phyloP scores from a whole-genome alignment of 2,888 invertebrate species.

The Pandemis heparana region DNA sequence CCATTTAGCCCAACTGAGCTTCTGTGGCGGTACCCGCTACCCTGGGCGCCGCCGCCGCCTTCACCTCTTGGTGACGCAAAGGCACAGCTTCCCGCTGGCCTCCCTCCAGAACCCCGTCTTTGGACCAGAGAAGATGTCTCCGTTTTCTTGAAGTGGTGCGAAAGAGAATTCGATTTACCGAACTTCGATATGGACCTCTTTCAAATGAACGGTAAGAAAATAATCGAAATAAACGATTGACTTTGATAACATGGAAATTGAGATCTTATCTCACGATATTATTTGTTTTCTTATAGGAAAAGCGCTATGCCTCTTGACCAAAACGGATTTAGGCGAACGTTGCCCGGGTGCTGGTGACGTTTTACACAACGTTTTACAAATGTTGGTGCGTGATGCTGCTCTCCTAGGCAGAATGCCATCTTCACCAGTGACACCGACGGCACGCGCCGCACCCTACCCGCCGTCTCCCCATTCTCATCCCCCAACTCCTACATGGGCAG shows the following conservation, averaged over 20 bases:
- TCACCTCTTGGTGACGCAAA: conserved; percentile 93
- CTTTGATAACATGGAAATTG: not conserved
- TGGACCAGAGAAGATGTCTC: conserved; percentile 97
- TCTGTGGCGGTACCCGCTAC: conserved; percentile 94
- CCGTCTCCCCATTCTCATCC: conserved; percentile 93
- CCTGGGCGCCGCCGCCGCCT: conserved; percentile 88
- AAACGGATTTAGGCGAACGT: conserved; percentile 95
- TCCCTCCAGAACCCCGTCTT: conserved; percentile 94
- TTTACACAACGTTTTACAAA: conserved; percentile 95
- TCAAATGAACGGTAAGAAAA: conserved; percentile 94
- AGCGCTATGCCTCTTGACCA: conserved; percentile 95
- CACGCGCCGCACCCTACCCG: conserved; percentile 89
- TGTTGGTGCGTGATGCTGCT: conserved; percentile 93
- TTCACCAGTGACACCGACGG: conserved; percentile 93
- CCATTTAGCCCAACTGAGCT: conserved; percentile 94
- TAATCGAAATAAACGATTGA: conserved; percentile 5
- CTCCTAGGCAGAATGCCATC: conserved; percentile 92
- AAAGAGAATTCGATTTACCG: conserved; percentile 96
- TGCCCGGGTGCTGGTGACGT: conserved; percentile 98
- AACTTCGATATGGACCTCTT: conserved; percentile 97
- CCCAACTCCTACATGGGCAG: conserved; percentile 91
- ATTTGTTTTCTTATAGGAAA: conserved; percentile 87
- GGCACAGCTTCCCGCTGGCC: conserved; percentile 92
- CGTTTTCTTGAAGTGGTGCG: conserved; percentile 95
- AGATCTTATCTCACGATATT: not conserved